phyloP scores from a whole-genome alignment of 2,113 vertebrate genomes.

The Mobula hypostoma region DNA sequence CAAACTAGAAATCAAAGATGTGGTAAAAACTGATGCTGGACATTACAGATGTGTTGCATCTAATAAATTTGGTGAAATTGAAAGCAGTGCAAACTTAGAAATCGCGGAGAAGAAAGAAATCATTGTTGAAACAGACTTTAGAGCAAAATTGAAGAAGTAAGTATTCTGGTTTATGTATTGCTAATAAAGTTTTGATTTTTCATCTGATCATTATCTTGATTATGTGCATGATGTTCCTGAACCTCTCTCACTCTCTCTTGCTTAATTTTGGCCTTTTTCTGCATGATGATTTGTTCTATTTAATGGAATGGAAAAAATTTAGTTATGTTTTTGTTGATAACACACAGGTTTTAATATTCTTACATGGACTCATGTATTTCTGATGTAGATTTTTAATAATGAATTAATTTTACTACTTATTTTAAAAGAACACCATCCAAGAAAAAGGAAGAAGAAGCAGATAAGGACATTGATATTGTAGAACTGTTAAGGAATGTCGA shows the following conservation, averaged over 20 bases:
- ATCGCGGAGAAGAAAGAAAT: conserved; percentile 78
- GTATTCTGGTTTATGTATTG: conserved; percentile 32
- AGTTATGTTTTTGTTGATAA: neutral
- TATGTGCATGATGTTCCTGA: neutral
- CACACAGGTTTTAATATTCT: neutral
- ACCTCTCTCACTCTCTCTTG: neutral
- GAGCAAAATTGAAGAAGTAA: conserved; percentile 90
- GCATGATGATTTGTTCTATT: neutral
- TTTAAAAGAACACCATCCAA: conserved; percentile 75
- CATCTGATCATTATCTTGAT: neutral
- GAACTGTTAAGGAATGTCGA: conserved; percentile 96
- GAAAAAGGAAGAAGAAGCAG: conserved; percentile 80
- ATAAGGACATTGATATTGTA: conserved; percentile 86
- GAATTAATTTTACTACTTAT: conserved; percentile 9
- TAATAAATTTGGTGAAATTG: conserved; percentile 85
- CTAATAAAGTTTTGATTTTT: conserved; percentile 39
- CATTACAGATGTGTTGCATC: conserved; percentile 80
- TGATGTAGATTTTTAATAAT: neutral
- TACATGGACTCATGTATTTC: neutral
- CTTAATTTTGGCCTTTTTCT: neutral
- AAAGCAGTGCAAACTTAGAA: conserved; percentile 70
- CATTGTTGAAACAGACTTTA: conserved; percentile 75
- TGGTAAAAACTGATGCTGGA: conserved; percentile 81
- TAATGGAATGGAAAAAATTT: neutral
- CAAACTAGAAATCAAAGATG: conserved; percentile 78